Evolutionary conservation across 2,797 vertebrate genomes (phyloP), one percentile per base, ranked within the genome.

Genomic region (Diplodus puntazzo): DNA sequence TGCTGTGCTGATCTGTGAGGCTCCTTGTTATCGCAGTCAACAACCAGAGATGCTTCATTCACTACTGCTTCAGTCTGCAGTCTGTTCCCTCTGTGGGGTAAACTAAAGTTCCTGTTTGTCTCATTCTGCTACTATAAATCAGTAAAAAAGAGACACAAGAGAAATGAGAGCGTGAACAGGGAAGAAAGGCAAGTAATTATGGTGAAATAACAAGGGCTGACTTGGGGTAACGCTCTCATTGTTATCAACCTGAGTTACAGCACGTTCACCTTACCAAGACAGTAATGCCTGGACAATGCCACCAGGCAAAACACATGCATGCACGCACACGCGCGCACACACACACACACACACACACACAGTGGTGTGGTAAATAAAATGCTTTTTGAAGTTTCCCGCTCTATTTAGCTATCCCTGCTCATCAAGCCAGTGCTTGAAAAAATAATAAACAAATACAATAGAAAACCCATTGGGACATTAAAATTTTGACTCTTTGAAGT

Each of bases 121-220:
- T 65, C 25, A 42, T n/a, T 65, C 10, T 74, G 43, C 46, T 8
- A 42, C 30, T 65, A 34, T 48, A 69, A 27, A 65, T 68, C 59
- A 60, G 21, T 12, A 39, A 17, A 45, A 52, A 66, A 8, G 45
- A 80, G 23, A 79, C 42, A 42, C 27, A 67, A 23, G 57, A 75
- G 11, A 76, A 58, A 49, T 30, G 42, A 74, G 45, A 49, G 27
- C 65, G 30, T n/a, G 34, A 68, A 52, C 1, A 16, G 49, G 16
- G 57, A 52, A 69, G 63, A 77, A 52, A 55, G 49, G 64, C 59
- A 55, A 75, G 75, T 76, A 72, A 89, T 88, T 48, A 79, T 49
- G 25, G 5, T 58, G 71, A 73, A 80, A 84, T 80, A 87, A 85
- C 66, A 42, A 82, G 59, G 68, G 23, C 54, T 49, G 45, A 61